Base-by-base conservation (phyloP, 2,113 vertebrate species). In the Alligator sinensis region DNA sequence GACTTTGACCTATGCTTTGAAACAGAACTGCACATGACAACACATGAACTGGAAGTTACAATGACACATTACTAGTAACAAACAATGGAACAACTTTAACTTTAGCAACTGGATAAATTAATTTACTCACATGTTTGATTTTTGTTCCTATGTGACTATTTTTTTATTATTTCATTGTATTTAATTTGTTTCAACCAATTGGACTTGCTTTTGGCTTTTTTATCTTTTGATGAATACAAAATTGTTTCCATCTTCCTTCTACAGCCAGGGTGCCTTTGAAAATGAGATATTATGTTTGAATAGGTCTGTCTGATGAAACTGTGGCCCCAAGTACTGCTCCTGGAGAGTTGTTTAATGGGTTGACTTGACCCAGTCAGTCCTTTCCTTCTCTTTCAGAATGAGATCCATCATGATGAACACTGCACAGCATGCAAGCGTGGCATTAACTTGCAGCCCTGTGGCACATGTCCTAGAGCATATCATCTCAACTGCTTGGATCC, bases 401-500 rank as follows among this genome's bases (percentile, higher is more conserved):
- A 99, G 94, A 86, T 98, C 95, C 97, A 98, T 91, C 99, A 98
- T 1, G 99, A 99, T 25, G 98, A 99, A 3, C 98, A 95, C 96
- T 99, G 99, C 84, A 88, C 98, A 6, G 96, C 98, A 81, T 99
- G 99, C 96, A 98, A 98, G 95, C 98, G 98, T 30, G 99, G 99
- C 0, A 95, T 98, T 7, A 97, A 98, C 94, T 96, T 99, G 92
- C 99, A 99, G 98, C 98, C 97, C 58, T 99, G 99, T 60, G 98
- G 99, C 89, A 98, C 98, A 2, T 99, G 99, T 96, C 97, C 98
- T 18, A 98, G 98, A 80, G 98, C 98, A 68, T 99, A 99, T 97
- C 99, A 99, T 98, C 98, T 98, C 91, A 97, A 96, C 97, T 99
- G 99, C 98, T 98, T 99, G 94, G 98, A 99, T 76, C 99, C 99